These are phyloP conservation scores for Crotalus helleri DNA, from an alignment of 2,113 vertebrate genomes.

Conservation along the genomic window DNA sequence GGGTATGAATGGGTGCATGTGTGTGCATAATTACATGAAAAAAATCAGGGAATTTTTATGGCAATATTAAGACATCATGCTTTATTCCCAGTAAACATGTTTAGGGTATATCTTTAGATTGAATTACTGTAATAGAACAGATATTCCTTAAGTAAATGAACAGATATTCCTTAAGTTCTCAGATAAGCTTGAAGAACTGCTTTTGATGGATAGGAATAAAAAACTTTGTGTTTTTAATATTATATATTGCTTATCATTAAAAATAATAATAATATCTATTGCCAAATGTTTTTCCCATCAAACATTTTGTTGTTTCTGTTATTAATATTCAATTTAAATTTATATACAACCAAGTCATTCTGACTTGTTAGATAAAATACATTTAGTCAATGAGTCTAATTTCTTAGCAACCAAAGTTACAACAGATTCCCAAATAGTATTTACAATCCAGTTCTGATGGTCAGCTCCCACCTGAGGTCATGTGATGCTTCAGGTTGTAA, in stretches of 20 bases:
- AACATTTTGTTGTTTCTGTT: not conserved
- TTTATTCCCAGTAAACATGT: not conserved
- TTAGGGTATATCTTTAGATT: not conserved
- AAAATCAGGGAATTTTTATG: not conserved
- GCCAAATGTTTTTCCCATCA: not conserved
- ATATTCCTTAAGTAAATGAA: not conserved
- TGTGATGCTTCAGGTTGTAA: not conserved
- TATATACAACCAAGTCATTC: not conserved
- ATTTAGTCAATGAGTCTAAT: no score
- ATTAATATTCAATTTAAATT: not conserved
- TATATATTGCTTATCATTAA: not conserved
- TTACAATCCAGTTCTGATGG: not conserved
- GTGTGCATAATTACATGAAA: not conserved
- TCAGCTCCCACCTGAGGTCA: not conserved
- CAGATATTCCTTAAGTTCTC: not conserved
- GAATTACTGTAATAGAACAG: not conserved
- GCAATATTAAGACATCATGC: not conserved
- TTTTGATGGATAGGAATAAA: constrained; percentile 4
- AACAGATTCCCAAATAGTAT: no score
- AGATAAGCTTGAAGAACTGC: not conserved
- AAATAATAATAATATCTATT: constrained; percentile 6
- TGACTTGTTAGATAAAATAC: not conserved
- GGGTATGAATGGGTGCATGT: not conserved
- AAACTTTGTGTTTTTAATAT: not conserved
- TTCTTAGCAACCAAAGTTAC: no score